Evolutionary conservation across 2,888 invertebrate genomes (phyloP).

Genomic region (Cotesia congregata): DNA sequence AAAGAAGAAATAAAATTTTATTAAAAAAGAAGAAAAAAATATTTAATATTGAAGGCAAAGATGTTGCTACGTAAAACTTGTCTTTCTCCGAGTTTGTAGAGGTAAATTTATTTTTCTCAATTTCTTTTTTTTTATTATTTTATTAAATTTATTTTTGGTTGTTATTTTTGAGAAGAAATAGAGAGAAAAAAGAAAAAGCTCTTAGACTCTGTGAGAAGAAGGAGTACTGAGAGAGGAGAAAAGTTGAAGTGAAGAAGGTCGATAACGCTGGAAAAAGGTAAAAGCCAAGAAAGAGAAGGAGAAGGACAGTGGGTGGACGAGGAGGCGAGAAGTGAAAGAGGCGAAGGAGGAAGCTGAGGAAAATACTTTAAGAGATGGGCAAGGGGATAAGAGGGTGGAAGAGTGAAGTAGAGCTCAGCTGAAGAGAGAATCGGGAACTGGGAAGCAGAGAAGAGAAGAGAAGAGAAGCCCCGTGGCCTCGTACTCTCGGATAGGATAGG

Average conservation of each 20-base stretch:
- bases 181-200: constrained; percentile 52
- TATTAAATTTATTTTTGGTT: not conserved
- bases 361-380: not conserved
- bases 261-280: constrained; percentile 68
- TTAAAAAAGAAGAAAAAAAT: not conserved
- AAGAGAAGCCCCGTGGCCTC: constrained; percentile 37
- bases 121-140: constrained; percentile 5
- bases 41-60: constrained; percentile 22
- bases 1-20: not conserved
- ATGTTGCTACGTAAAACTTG: constrained; percentile 34
- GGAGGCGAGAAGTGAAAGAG: constrained; percentile 39
- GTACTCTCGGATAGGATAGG: not conserved
- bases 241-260: constrained; percentile 57
- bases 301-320: constrained; percentile 46
- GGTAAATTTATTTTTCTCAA: not conserved
- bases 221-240: constrained; percentile 53
- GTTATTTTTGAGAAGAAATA: constrained; percentile 1
- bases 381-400: constrained; percentile 19
- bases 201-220: constrained; percentile 48
- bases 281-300: constrained; percentile 56
- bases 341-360: constrained; percentile 33
- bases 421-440: constrained; percentile 45
- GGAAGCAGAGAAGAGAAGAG: constrained; percentile 25
- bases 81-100: not conserved
- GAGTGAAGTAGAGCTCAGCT: constrained; percentile 34